Conservation (phyloP, 2,113 vertebrate genomes). For the Gila orcuttii region DNA sequence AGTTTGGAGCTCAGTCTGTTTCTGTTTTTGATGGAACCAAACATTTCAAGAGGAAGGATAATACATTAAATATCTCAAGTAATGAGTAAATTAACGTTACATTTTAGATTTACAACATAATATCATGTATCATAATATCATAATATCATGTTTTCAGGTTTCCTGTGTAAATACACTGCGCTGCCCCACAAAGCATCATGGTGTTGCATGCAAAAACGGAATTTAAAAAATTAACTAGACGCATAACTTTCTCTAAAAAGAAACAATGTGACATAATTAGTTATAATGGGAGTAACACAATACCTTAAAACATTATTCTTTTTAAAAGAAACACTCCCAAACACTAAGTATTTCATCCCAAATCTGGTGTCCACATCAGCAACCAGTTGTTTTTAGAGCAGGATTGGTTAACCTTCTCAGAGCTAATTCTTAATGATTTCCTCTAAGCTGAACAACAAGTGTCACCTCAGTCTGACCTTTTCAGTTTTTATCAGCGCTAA, state of each 20-base stretch:
- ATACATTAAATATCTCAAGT: background rate
- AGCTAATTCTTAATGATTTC: slow-evolving; percentile 72
- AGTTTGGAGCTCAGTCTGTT: background rate
- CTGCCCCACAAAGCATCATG: background rate
- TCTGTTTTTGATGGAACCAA: slow-evolving; percentile 11
- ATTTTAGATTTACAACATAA: background rate
- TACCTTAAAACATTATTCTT: background rate
- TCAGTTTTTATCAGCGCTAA: slow-evolving; percentile 68
- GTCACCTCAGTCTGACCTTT: slow-evolving; percentile 70
- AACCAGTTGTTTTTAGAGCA: slow-evolving; percentile 59
- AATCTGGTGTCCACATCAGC: slow-evolving; percentile 63
- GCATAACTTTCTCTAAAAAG: background rate
- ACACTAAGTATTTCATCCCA: slow-evolving; percentile 45
- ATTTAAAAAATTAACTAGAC: background rate
- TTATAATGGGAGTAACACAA: background rate
- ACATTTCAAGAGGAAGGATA: background rate
- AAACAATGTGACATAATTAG: background rate
- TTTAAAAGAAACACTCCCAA: background rate
- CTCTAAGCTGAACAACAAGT: slow-evolving; percentile 53
- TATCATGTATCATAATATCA: too few species aligned
- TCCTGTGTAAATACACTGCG: background rate
- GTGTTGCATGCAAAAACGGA: background rate
- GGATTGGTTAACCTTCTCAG: slow-evolving; percentile 74
- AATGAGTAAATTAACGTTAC: background rate
- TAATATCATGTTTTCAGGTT: background rate